A percentile compares a stretch with the other conserved stretches of the same genome.
Conservation (phyloP, 2,888 invertebrate species). For the Pogonocherus hispidulus region DNA sequence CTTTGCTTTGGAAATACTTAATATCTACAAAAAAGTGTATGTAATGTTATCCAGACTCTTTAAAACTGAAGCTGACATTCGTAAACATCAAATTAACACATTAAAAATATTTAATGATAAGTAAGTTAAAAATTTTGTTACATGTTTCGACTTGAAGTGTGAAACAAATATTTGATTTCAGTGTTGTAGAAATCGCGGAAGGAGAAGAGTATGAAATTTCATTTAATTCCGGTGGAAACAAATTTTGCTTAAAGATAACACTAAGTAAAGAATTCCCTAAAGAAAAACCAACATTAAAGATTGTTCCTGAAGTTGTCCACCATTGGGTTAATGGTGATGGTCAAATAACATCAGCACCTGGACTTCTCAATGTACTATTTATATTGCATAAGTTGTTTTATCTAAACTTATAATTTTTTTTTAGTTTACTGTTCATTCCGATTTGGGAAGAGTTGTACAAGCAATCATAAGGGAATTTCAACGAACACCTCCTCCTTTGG, state of each 20-base stretch:
- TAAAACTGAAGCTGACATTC: slow-evolving; percentile 72
- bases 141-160: background rate
- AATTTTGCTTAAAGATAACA: slow-evolving; percentile 77
- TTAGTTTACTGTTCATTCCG: slow-evolving; percentile 82
- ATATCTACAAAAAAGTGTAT: too few species aligned
- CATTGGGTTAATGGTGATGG: slow-evolving; percentile 81
- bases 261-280: slow-evolving; percentile 81
- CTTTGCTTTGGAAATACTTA: too few species aligned
- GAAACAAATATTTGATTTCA: slow-evolving; percentile 55
- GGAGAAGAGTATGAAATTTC: slow-evolving; percentile 81
- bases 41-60: slow-evolving; percentile 73
- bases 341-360: slow-evolving; percentile 81
- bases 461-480: slow-evolving; percentile 85
- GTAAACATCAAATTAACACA: slow-evolving; percentile 85
- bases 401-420: slow-evolving; percentile 37
- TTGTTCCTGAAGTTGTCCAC: slow-evolving; percentile 78
- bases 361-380: slow-evolving; percentile 76
- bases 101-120: slow-evolving; percentile 87
- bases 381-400: background rate
- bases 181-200: slow-evolving; percentile 80
- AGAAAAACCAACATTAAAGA: slow-evolving; percentile 79
- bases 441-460: slow-evolving; percentile 85
- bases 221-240: slow-evolving; percentile 77
- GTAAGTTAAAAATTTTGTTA: slow-evolving; percentile 68
- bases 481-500: slow-evolving; percentile 73